These are phyloP conservation scores for Iselma pallidipennis DNA, from an alignment of 2,888 invertebrate genomes.

Conservation along the genomic window DNA sequence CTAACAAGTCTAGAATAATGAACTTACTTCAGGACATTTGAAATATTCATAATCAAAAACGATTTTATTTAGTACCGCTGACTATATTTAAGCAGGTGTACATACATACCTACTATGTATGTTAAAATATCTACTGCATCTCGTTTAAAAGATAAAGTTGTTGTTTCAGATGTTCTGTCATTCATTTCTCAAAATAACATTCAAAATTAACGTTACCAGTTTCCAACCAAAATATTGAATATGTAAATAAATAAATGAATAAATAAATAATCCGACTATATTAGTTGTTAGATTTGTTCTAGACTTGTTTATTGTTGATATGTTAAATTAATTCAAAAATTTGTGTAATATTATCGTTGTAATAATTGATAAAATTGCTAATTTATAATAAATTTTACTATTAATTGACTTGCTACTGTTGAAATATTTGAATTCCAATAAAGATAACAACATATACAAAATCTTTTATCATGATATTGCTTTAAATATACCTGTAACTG, in stretches of 20 bases:
- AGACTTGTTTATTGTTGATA: too few species aligned
- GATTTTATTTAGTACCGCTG: neutral
- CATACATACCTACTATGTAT: neutral
- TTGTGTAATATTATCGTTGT: neutral
- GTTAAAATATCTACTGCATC: neutral
- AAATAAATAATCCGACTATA: too few species aligned
- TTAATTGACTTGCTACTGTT: too few species aligned
- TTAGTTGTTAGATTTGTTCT: neutral
- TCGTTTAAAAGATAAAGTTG: neutral
- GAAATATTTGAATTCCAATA: too few species aligned
- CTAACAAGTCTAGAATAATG: neutral
- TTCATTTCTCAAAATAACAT: neutral
- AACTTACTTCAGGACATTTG: neutral
- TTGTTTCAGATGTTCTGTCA: neutral
- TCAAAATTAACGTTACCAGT: neutral
- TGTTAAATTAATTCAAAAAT: neutral
- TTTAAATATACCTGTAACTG: neutral
- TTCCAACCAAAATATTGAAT: neutral
- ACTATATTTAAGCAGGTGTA: neutral
- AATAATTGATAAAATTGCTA: neutral
- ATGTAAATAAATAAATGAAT: neutral
- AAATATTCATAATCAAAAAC: neutral
- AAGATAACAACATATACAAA: too few species aligned
- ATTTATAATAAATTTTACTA: neutral
- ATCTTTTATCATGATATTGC: neutral